These are phyloP conservation scores for Epirrita christyi DNA, from an alignment of 2,888 invertebrate species.

Conservation along the genomic window DNA sequence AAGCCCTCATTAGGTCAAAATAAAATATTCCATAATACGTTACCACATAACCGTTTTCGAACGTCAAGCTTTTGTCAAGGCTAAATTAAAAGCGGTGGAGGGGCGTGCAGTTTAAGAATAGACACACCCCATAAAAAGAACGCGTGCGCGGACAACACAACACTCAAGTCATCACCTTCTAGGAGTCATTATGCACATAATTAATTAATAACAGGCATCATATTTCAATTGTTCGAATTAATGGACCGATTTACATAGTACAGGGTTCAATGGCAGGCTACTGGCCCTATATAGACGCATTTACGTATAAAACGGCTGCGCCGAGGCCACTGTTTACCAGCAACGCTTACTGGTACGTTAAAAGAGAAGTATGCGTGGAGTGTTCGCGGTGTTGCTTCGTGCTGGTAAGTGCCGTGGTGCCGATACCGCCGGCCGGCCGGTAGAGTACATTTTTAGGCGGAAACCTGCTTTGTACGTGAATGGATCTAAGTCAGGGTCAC, in stretches of 20 bases:
- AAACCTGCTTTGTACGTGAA: slow-evolving; percentile 9
- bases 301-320: not conserved
- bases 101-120: too few species aligned
- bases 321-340: too few species aligned
- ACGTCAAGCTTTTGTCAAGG: too few species aligned
- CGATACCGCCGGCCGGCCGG: not conserved
- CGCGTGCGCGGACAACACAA: not conserved
- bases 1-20: too few species aligned
- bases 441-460: not conserved
- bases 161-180: not conserved
- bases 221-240: slow-evolving; percentile 16
- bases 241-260: slow-evolving; percentile 12
- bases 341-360: too few species aligned
- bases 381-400: too few species aligned
- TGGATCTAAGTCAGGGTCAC: slow-evolving; percentile 25
- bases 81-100: too few species aligned
- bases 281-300: slow-evolving; percentile 21
- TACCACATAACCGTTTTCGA: too few species aligned
- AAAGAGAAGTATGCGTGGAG: too few species aligned
- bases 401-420: too few species aligned
- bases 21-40: too few species aligned
- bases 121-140: not conserved
- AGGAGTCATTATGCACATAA: not conserved
- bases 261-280: slow-evolving; percentile 43
- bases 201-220: slow-evolving; percentile 9